These are phyloP conservation scores for Thamnaconus septentrionalis DNA, from an alignment of 2,113 vertebrate species.

Conservation along the genomic window DNA sequence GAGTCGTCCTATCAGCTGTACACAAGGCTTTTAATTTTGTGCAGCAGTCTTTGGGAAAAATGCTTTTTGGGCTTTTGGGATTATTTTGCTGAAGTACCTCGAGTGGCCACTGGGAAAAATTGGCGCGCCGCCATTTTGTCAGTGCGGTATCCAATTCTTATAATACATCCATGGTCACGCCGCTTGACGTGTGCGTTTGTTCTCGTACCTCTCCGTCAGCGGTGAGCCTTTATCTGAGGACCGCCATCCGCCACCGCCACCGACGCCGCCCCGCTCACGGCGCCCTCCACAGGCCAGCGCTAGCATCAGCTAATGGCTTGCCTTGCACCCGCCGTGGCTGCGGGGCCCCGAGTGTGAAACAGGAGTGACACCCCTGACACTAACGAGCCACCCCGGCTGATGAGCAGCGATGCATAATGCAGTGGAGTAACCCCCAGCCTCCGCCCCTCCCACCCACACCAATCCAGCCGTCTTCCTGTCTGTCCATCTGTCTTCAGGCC, in stretches of 20 bases:
- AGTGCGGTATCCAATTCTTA: no score
- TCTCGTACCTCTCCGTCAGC: conserved; percentile 1
- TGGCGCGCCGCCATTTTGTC: no score
- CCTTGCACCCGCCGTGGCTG: conserved; percentile 64
- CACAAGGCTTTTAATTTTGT: no score
- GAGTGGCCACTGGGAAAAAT: no score
- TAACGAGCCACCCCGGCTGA: conserved; percentile 40
- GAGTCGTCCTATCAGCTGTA: no score
- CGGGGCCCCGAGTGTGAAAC: conserved; percentile 45
- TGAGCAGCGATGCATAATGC: conserved; percentile 66
- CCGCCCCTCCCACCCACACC: background rate
- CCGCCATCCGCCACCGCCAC: conserved; percentile 40
- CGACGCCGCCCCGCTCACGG: background rate
- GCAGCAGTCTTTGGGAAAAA: no score
- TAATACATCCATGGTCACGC: no score
- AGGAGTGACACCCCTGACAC: conserved; percentile 63
- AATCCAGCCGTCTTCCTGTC: conserved; percentile 5
- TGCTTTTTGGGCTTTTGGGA: no score
- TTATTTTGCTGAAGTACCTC: no score
- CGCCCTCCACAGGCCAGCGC: conserved; percentile 1
- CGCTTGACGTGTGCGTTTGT: background rate
- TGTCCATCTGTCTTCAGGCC: no score
- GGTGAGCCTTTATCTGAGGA: conserved; percentile 36
- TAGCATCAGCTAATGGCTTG: conserved; percentile 62
- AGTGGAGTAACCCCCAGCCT: conserved; percentile 47